Evolutionary conservation across 1,140 invertebrate species (phyloP).

Genomic region (Periplaneta americana): DNA sequence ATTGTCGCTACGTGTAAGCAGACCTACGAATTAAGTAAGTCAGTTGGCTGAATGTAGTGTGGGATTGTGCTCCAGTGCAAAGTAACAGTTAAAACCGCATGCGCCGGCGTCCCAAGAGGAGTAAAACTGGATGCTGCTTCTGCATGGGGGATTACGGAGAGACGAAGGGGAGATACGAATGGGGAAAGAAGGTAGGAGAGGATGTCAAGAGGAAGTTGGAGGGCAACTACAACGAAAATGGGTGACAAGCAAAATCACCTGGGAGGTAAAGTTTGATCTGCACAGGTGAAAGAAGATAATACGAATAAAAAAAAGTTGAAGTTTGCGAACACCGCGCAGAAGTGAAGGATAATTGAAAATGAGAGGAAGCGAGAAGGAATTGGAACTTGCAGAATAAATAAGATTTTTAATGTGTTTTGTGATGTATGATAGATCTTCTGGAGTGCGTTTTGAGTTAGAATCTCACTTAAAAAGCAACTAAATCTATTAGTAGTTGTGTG

Average conservation of each 20-base stretch:
- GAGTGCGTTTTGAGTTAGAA: background rate
- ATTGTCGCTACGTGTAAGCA: too few relatives aligned
- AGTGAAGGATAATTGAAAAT: background rate
- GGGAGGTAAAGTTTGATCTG: background rate
- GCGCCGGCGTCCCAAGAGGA: constrained; percentile 8
- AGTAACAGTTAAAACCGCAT: background rate
- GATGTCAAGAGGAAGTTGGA: constrained; percentile 29
- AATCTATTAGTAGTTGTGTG: too few relatives aligned
- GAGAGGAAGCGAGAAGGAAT: background rate
- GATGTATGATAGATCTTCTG: too few relatives aligned
- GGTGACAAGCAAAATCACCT: background rate
- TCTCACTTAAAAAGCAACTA: too few relatives aligned
- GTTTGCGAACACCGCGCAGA: background rate
- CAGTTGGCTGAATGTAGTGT: background rate
- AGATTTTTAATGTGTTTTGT: too few relatives aligned
- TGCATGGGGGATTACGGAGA: constrained; percentile 27
- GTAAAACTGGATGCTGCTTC: constrained; percentile 30
- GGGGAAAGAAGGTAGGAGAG: constrained; percentile 21
- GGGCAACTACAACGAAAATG: constrained; percentile 10
- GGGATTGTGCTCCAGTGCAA: background rate
- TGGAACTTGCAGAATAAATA: too few relatives aligned
- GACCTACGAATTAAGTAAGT: too few relatives aligned
- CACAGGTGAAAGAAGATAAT: background rate
- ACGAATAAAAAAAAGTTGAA: background rate
- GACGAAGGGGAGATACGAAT: constrained; percentile 26